phyloP scores from a whole-genome alignment of 92 coral and sea anemone genomes.

The Epizoanthus fatuus region DNA sequence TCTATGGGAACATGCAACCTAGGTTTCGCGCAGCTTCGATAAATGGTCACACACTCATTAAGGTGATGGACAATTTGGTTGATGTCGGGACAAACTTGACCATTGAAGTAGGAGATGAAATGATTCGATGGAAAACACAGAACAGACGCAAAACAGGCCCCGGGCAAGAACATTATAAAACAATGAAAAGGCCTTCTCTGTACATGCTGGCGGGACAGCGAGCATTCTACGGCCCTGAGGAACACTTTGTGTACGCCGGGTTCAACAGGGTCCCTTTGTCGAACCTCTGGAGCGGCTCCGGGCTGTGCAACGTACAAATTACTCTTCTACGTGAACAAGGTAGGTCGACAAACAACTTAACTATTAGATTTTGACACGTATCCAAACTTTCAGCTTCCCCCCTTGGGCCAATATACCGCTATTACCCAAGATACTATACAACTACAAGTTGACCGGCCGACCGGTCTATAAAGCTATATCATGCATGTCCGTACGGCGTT shows the following conservation, averaged over 20 bases:
- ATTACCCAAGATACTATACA: no score
- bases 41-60: conserved; percentile 84
- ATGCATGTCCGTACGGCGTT: no score
- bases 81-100: conserved; percentile 80
- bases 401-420: no score
- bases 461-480: no score
- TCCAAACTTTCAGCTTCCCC: no score
- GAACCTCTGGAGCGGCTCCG: conserved; percentile 82
- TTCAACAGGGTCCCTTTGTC: conserved; percentile 93
- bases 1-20: conserved; percentile 87
- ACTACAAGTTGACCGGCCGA: no score
- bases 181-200: conserved; percentile 54
- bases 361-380: no score
- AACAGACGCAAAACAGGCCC: conserved; percentile 20
- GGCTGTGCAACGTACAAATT: conserved; percentile 87
- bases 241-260: conserved; percentile 78
- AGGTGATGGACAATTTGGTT: conserved; percentile 77
- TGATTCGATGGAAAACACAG: conserved; percentile 71
- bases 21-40: conserved; percentile 65
- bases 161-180: conserved; percentile 16
- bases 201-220: conserved; percentile 87
- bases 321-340: conserved; percentile 76
- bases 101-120: conserved; percentile 82
- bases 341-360: conserved; percentile 15
- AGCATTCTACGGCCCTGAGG: conserved; percentile 85